phyloP scores from a whole-genome alignment of 2,888 invertebrate species.

The Atherix ibis region DNA sequence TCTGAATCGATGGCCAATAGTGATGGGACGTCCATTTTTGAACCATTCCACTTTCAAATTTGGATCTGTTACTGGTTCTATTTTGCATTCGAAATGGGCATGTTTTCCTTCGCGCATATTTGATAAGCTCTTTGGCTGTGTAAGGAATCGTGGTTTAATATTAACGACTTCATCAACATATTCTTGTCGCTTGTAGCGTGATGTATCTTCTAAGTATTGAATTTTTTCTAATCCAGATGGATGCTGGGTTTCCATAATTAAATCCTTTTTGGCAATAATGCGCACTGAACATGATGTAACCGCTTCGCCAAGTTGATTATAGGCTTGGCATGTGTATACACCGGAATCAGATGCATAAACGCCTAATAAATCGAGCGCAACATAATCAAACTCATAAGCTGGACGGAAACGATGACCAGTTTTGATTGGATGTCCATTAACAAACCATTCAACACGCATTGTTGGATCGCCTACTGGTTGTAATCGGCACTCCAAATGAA shows the following conservation, averaged over 20 bases:
- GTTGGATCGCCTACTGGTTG: conserved; percentile 83
- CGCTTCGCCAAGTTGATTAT: conserved; percentile 87
- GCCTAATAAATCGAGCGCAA: conserved; percentile 86
- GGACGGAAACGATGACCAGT: conserved; percentile 90
- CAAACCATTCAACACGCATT: conserved; percentile 92
- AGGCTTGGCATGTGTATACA: conserved; percentile 87
- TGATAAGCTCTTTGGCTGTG: conserved; percentile 72
- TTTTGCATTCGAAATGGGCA: conserved; percentile 94
- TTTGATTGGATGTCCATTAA: conserved; percentile 82
- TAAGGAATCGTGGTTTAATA: conserved; percentile 68
- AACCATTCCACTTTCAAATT: conserved; percentile 95
- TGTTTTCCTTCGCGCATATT: conserved; percentile 78
- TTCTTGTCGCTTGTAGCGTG: conserved; percentile 68
- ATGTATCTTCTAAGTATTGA: conserved; percentile 76
- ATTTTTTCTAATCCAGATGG: conserved; percentile 84
- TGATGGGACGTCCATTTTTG: conserved; percentile 86
- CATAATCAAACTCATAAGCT: conserved; percentile 93
- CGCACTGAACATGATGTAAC: conserved; percentile 82
- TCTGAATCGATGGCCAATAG: conserved; percentile 85
- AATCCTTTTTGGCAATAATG: conserved; percentile 76
- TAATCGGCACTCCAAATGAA: conserved; percentile 80
- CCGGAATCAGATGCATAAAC: conserved; percentile 97
- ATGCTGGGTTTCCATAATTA: conserved; percentile 77
- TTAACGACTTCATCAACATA: conserved; percentile 70
- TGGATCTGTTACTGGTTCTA: conserved; percentile 92